Percentiles rank a stretch among this genome's conserved stretches.
phyloP scores from a whole-genome alignment of 2,797 vertebrate genomes.

The Pseudochirops cupreus region DNA sequence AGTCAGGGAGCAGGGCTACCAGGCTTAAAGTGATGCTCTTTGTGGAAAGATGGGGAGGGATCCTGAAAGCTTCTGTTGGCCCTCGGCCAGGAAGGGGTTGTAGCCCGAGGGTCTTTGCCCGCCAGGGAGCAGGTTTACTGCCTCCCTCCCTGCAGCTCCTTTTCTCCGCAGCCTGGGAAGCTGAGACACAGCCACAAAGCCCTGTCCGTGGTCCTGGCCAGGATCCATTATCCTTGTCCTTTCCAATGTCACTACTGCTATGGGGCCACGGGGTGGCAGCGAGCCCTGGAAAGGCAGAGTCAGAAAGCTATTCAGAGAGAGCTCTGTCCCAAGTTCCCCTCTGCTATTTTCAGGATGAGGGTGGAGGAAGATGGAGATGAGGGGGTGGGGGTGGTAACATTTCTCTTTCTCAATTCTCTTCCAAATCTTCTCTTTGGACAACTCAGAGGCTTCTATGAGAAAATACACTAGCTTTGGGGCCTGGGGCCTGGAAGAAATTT shows the following conservation, averaged over 20 bases:
- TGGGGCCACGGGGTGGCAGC: not conserved
- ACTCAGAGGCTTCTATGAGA: not conserved
- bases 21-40: not conserved
- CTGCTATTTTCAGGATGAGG: conserved; percentile 37
- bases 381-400: not conserved
- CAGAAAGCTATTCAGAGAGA: not conserved
- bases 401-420: not conserved
- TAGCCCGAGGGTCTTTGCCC: not conserved
- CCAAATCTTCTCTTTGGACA: not conserved
- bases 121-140: not conserved
- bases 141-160: not conserved
- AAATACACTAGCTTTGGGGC: not conserved
- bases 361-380: not conserved
- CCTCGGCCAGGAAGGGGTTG: not conserved
- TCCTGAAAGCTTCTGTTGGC: not conserved
- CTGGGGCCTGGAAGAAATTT: not conserved
- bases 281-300: not conserved
- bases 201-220: not conserved
- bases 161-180: not conserved
- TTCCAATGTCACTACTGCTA: not conserved
- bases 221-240: not conserved
- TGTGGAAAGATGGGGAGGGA: not conserved
- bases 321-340: conserved; percentile 74
- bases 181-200: not conserved
- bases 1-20: not conserved